phyloP scores from a whole-genome alignment of 1,140 invertebrate genomes.

The Hylaeus volcanicus region DNA sequence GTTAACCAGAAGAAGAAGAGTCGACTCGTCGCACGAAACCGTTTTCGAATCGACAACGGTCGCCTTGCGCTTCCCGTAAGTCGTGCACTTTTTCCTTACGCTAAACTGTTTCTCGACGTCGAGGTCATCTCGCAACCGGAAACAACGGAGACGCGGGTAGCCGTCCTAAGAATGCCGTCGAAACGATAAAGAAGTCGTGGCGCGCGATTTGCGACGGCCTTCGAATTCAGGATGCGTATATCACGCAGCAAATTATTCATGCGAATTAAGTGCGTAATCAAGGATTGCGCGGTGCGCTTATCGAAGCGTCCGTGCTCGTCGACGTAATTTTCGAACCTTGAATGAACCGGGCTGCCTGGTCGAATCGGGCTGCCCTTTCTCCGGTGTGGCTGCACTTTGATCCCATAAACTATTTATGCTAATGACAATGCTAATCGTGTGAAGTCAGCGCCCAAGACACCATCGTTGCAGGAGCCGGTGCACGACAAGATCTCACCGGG shows the following conservation, averaged over 20 bases:
- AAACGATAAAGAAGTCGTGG: not conserved
- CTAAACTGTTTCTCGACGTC: not conserved
- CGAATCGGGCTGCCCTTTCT: slow-evolving; percentile 54
- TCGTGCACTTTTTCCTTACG: not conserved
- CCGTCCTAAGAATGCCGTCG: not conserved
- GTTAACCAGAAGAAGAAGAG: too few relatives aligned
- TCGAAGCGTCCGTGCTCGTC: slow-evolving; percentile 16
- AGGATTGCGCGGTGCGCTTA: not conserved
- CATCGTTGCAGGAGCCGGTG: slow-evolving; percentile 33
- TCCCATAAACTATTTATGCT: slow-evolving; percentile 62
- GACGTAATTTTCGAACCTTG: slow-evolving; percentile 47
- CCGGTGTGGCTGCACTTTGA: slow-evolving; percentile 19
- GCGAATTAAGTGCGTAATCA: not conserved
- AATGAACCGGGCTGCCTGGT: slow-evolving; percentile 28
- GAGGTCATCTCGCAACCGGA: not conserved
- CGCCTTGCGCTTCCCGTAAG: too few relatives aligned
- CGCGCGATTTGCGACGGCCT: slow-evolving; percentile 15
- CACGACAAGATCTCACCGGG: slow-evolving; percentile 22
- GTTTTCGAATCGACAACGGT: too few relatives aligned
- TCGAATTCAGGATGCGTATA: slow-evolving; percentile 27
- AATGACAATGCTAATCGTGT: slow-evolving; percentile 59
- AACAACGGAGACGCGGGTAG: not conserved
- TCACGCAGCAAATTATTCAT: slow-evolving; percentile 12
- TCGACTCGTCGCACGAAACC: too few relatives aligned
- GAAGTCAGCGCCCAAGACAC: slow-evolving; percentile 46